Evolutionary conservation across 2,113 vertebrate species (phyloP).

Genomic region (Alouatta palliata): DNA sequence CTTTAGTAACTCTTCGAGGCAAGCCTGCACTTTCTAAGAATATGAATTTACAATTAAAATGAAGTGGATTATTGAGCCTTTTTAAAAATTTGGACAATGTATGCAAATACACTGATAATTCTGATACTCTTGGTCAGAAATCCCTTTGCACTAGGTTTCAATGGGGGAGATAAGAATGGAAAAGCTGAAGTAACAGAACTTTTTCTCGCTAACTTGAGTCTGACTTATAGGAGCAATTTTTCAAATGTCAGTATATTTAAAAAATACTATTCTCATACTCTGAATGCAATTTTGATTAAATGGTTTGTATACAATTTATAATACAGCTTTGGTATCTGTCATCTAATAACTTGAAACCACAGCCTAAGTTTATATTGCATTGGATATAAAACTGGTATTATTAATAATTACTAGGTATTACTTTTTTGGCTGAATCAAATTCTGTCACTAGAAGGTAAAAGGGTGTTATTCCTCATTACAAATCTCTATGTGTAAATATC

Average conservation of each 20-base stretch:
- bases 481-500: neutral
- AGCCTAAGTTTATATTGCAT: constrained; percentile 9
- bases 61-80: constrained; percentile 14
- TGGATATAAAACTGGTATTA: neutral
- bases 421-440: neutral
- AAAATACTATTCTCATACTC: neutral
- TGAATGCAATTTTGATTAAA: neutral
- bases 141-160: neutral
- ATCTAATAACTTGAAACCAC: neutral
- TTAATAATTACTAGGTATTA: neutral
- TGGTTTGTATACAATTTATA: neutral
- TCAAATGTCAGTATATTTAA: neutral
- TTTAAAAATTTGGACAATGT: neutral
- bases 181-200: neutral
- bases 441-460: neutral
- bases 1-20: neutral
- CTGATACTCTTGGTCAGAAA: neutral
- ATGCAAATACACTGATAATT: constrained; percentile 23
- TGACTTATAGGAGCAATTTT: neutral
- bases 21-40: constrained; percentile 72
- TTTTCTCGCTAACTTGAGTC: neutral
- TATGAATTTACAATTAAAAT: constrained; percentile 74
- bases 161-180: neutral
- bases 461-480: neutral
- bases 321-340: neutral